Conservation (phyloP, 2,888 invertebrate genomes). For the Troides oblongomaculatus region DNA sequence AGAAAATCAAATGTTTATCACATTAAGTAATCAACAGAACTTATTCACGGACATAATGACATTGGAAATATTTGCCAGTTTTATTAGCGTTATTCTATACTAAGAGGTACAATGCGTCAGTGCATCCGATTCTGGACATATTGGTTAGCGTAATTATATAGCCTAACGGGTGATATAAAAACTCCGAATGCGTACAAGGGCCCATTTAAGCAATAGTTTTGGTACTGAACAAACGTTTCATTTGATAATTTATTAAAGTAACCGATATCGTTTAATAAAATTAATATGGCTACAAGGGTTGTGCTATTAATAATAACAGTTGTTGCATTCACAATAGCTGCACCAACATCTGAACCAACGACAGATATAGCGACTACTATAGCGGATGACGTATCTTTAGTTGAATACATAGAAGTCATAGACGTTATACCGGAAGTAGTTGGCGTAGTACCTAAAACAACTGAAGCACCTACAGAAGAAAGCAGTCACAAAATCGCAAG, state of each 20-base stretch:
- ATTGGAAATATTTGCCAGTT: slow-evolving; percentile 64
- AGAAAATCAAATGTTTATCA: slow-evolving; percentile 47
- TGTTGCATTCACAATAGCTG: slow-evolving; percentile 40
- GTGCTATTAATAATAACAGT: slow-evolving; percentile 41
- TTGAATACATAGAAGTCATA: slow-evolving; percentile 55
- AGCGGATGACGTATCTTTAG: slow-evolving; percentile 42
- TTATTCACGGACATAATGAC: slow-evolving; percentile 71
- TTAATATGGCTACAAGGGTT: slow-evolving; percentile 18
- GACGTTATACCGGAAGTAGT: slow-evolving; percentile 55
- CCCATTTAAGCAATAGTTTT: slow-evolving; percentile 46
- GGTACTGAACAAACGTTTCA: slow-evolving; percentile 22
- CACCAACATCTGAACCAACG: slow-evolving; percentile 48
- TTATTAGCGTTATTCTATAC: slow-evolving; percentile 48
- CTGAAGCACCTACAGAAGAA: slow-evolving; percentile 41
- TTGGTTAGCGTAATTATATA: slow-evolving; percentile 62
- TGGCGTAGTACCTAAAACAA: slow-evolving; percentile 39
- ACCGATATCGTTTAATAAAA: slow-evolving; percentile 6
- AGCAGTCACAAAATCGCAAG: slow-evolving; percentile 54
- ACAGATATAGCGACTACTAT: slow-evolving; percentile 46
- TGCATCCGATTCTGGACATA: slow-evolving; percentile 61
- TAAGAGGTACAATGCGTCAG: slow-evolving; percentile 56
- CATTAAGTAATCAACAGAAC: slow-evolving; percentile 57
- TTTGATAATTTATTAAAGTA: background rate
- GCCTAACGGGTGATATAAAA: slow-evolving; percentile 55
- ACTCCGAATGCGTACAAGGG: slow-evolving; percentile 44